These are phyloP conservation scores for Chrysina gloriosa DNA, from an alignment of 2,888 invertebrate genomes.

Conservation along the genomic window DNA sequence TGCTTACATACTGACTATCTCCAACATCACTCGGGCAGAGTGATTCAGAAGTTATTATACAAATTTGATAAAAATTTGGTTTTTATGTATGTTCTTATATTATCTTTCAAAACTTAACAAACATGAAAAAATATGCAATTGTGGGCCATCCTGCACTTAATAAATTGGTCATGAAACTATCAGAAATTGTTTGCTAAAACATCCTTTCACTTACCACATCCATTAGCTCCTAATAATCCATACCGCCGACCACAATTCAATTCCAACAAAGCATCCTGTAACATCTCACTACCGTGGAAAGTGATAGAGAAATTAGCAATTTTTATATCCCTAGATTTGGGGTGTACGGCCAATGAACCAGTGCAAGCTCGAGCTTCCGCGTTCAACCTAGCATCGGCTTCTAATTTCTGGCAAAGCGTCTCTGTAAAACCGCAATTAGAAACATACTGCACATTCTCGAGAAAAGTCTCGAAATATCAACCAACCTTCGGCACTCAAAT, in stretches of 20 bases:
- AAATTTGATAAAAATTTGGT: no score
- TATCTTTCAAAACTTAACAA: no score
- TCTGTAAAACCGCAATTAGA: conserved; percentile 68
- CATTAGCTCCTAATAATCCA: conserved; percentile 97
- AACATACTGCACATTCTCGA: background rate
- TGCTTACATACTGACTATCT: no score
- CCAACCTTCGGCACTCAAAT: conserved; percentile 78
- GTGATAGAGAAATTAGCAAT: conserved; percentile 96
- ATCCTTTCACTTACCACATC: conserved; percentile 78
- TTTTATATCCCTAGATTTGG: conserved; percentile 95
- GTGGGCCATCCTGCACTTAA: no score
- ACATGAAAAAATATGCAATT: no score
- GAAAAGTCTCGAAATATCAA: background rate
- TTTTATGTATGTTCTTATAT: no score
- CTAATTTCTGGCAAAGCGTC: conserved; percentile 86
- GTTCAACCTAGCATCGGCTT: conserved; percentile 91
- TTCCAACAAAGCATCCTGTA: conserved; percentile 95
- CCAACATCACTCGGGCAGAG: no score
- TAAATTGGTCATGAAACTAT: conserved; percentile 22
- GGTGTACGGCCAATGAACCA: conserved; percentile 94
- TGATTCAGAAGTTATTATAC: no score
- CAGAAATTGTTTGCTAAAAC: background rate
- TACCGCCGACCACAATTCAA: conserved; percentile 96
- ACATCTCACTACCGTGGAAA: conserved; percentile 96
- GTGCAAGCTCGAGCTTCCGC: conserved; percentile 95